These are phyloP conservation scores for Campoletis raptor DNA, from an alignment of 2,888 invertebrate species.

Conservation along the genomic window DNA sequence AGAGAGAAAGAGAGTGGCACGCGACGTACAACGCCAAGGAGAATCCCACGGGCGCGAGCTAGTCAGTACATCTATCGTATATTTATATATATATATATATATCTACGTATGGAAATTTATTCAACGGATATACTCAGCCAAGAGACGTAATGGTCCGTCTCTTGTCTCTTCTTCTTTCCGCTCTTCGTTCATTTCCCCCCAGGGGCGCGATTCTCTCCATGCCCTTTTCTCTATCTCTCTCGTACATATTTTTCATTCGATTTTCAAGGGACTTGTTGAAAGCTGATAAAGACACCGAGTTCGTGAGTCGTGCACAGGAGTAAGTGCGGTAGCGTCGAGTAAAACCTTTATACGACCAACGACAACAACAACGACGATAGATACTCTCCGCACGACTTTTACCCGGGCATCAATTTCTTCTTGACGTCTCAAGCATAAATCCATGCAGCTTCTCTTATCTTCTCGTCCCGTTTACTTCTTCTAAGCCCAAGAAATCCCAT, in stretches of 20 bases:
- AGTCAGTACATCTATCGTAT: slow-evolving; percentile 28
- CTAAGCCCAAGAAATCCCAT: background rate
- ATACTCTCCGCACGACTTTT: slow-evolving; percentile 52
- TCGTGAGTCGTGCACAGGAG: slow-evolving; percentile 52
- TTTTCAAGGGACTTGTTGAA: slow-evolving; percentile 16
- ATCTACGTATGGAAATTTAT: slow-evolving; percentile 83
- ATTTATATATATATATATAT: slow-evolving; percentile 31
- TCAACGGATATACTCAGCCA: slow-evolving; percentile 71
- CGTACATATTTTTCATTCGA: slow-evolving; percentile 17
- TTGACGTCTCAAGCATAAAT: slow-evolving; percentile 80
- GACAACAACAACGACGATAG: slow-evolving; percentile 10
- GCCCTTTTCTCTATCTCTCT: slow-evolving; percentile 18
- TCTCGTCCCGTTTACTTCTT: slow-evolving; percentile 5
- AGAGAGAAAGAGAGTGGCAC: slow-evolving; percentile 50
- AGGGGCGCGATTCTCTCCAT: slow-evolving; percentile 37
- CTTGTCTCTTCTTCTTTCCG: slow-evolving; percentile 60
- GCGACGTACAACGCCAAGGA: slow-evolving; percentile 57
- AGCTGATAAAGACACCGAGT: slow-evolving; percentile 54
- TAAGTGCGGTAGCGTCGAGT: slow-evolving; percentile 50
- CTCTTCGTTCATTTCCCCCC: slow-evolving; percentile 23
- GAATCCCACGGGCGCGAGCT: slow-evolving; percentile 58
- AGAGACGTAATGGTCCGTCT: slow-evolving; percentile 68
- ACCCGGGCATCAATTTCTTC: slow-evolving; percentile 64
- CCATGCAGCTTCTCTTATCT: slow-evolving; percentile 65
- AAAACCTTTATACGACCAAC: slow-evolving; percentile 33